A percentile compares a stretch with the other conserved stretches of the same genome.
phyloP scores from a whole-genome alignment of 2,113 vertebrate species.

The Laticauda colubrina region DNA sequence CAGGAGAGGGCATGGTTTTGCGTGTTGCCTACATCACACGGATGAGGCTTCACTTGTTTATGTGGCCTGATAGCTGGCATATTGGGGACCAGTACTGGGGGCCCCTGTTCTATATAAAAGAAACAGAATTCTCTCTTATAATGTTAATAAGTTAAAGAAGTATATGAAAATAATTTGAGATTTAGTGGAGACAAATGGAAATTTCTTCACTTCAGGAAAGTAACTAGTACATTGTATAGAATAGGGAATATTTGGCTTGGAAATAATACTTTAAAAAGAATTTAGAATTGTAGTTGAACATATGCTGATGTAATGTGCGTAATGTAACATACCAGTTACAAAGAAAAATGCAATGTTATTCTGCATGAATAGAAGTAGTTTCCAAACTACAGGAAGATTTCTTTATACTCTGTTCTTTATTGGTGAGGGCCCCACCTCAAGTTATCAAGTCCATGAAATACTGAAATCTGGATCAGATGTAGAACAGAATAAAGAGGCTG shows the following conservation, averaged over 20 bases:
- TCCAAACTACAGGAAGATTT: not conserved
- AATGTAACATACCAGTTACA: not conserved
- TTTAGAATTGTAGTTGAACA: not conserved
- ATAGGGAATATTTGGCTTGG: not conserved
- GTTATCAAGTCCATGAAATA: not conserved
- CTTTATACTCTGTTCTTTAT: not conserved
- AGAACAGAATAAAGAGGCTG: not conserved
- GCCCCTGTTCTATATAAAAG: not conserved
- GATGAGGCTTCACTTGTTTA: too few species aligned
- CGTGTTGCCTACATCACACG: too few species aligned
- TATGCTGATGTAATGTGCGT: not conserved
- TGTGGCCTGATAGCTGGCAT: too few species aligned
- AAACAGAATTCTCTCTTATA: not conserved
- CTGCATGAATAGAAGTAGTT: not conserved
- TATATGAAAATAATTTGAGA: not conserved
- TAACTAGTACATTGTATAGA: not conserved
- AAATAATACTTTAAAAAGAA: not conserved
- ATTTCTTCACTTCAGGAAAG: not conserved
- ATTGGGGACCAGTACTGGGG: too few species aligned
- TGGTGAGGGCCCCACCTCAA: not conserved
- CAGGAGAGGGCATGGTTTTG: too few species aligned
- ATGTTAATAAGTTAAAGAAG: not conserved
- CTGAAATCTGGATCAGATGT: not conserved
- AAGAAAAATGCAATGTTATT: not conserved
- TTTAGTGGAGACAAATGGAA: not conserved